Evolutionary conservation across 2,888 invertebrate genomes (phyloP), one percentile per base, ranked within the genome.

Genomic region (Cephus nigrinus): DNA sequence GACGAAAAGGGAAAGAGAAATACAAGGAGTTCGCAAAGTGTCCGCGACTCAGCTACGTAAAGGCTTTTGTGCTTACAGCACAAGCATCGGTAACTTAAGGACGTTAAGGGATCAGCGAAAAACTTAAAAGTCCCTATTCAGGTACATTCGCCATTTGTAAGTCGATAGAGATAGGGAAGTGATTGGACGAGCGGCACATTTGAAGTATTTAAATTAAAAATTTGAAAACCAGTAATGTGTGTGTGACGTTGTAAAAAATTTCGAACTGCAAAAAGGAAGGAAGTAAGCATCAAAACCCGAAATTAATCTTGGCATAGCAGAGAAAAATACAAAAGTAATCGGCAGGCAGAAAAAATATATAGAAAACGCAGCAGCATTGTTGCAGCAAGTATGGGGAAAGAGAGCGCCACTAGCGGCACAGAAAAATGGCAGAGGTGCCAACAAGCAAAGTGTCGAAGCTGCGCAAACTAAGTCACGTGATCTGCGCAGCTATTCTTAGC

Each of bases 401-500:
- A 55, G 55, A 23, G 55, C 55, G 55, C 55, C 55, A 55, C 55
- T 23, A 55, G 71, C 31, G 32, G 30, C 30, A 71, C 11, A 15
- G 23, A 30, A 71, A n/a, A 11, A 71, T 71, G 71, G 71, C 74
- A 33, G 74, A 30, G 23, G 30, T 74, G 33, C 36, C 34, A 74
- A 74, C 32, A 35, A 74, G 74, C 35, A 12, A 33, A 83, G 79
- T 79, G 77, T 81, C 75, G 40, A 78, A 84, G 82, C 82, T 90
- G 91, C 91, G 91, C 89, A 86, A 80, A 84, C 80, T 79, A 31
- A 68, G 77, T 82, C 91, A 91, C 90, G 91, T 91, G 91, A 87
- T 84, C 86, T 86, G 88, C 87, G 88, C 89, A 86, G 87, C 90
- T 91, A 91, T 91, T 91, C 90, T 91, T 91, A 90, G 90, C 88